Evolutionary conservation across 2,888 invertebrate species (phyloP), one percentile per base, ranked within the genome.

Genomic region (Microdon myrmicae): DNA sequence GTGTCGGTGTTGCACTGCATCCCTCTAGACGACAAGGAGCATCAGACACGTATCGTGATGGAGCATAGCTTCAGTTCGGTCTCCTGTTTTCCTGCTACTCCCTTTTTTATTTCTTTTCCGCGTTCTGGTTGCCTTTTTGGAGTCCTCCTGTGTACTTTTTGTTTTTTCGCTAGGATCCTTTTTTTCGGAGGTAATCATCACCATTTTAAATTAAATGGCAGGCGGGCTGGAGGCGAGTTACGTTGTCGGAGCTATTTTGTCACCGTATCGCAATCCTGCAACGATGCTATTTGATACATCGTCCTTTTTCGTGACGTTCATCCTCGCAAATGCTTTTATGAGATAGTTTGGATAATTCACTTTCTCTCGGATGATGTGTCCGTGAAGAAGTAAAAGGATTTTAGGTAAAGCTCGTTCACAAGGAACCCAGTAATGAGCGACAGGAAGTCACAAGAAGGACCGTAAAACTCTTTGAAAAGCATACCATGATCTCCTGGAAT

Each of bases 31-130:
- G 20, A 10, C 45, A 23, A 47, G 19, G 43, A 55, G 29, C 31
- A 59, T 47, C 48, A 38, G 39, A 49, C 61, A 55, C 49, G 61
- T 61, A 44, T 35, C 38, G 44, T 41, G 45, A 51, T 48, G 44
- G 29, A 49, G 34, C 29, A 17, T 29, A 25, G n/a, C 12, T 26
- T 13, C 25, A 29, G n/a, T 14, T n/a, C n/a, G n/a, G n/a, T n/a
- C n/a, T n/a, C n/a, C n/a, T n/a, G n/a, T n/a, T n/a, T n/a, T n/a
- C n/a, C n/a, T n/a, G n/a, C n/a, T n/a, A n/a, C n/a, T n/a, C n/a
- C n/a, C n/a, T n/a, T 16, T 23, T 19, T 29, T 26, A 29, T 19
- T 39, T 22, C 26, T 37, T 22, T 23, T 13, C 6, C n/a, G n/a
- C n/a, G n/a, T n/a, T n/a, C n/a, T n/a, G n/a, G n/a, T n/a, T n/a